Evolutionary conservation across 2,888 invertebrate species (phyloP), one percentile per base, ranked within the genome.

Genomic region (Urechis unicinctus): DNA sequence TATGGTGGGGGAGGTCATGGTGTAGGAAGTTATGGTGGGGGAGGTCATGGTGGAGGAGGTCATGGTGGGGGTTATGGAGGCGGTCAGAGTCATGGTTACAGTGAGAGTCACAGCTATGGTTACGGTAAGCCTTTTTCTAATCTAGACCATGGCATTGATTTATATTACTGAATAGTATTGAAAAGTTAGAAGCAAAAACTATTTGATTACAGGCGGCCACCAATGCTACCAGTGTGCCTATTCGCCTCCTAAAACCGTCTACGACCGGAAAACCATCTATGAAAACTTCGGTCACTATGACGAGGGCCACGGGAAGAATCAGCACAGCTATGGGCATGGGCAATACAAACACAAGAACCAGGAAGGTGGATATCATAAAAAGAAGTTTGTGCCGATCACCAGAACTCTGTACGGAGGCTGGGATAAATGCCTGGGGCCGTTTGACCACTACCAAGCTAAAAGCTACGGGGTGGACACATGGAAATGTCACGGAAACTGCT

Each of bases 201-300:
- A n/a, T n/a, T n/a, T n/a, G n/a, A n/a, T n/a, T n/a, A n/a, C n/a
- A n/a, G n/a, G n/a, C n/a, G n/a, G n/a, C n/a, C n/a, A n/a, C n/a
- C n/a, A n/a, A n/a, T 61, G 61, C 52, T 61, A 61, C 52, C 61
- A 61, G 53, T 61, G 61, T 25, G 59, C 61, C 36, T 61, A 60
- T 44, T 61, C 61, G 13, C 61, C 61, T 5, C 56, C 61, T 5
- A 59, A 61, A 52, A 59, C 54, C 4, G 47, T 49, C n/a, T 60
- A 61, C 57, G 57, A 57, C 55, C 55, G 55, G 53, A 54, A 54
- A 47, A 50, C 53, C 6, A 47, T 54, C 24, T 25, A 47, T 2
- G 48, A 51, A 42, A 9, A 36, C 9, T 36, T 13, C 17, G 36
- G 36, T 13, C 9, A 6, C 22, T 45, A 45, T 45, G 22, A 45